These are phyloP conservation scores for Nibea coibor DNA, from an alignment of 2,113 vertebrate species.

Conservation along the genomic window DNA sequence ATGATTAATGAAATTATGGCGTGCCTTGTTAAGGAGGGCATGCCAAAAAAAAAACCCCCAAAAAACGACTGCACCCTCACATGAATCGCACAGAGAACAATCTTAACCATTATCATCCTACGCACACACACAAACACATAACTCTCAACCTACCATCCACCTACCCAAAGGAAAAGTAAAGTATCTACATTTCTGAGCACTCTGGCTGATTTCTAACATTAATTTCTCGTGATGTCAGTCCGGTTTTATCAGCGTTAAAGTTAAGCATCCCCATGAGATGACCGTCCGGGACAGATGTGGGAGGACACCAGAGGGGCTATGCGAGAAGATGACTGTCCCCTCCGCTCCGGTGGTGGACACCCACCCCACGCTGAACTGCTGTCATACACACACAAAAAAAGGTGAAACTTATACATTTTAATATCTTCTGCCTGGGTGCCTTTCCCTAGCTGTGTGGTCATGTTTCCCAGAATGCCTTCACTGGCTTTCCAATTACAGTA, in stretches of 20 bases:
- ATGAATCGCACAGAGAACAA: not conserved
- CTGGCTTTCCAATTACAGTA: conserved; percentile 69
- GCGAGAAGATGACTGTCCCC: conserved; percentile 62
- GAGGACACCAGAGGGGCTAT: conserved; percentile 66
- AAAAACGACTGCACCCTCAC: too few species aligned
- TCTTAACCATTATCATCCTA: not conserved
- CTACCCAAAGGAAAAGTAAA: conserved; percentile 46
- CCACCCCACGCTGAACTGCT: conserved; percentile 24
- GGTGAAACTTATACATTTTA: conserved; percentile 72
- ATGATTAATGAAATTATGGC: too few species aligned
- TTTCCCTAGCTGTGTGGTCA: conserved; percentile 39
- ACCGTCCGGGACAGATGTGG: conserved; percentile 56
- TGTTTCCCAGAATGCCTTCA: conserved; percentile 66
- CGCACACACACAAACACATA: conserved; percentile 3
- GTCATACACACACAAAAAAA: not conserved
- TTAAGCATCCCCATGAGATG: conserved; percentile 64
- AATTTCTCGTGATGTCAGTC: conserved; percentile 84
- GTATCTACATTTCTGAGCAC: conserved; percentile 62
- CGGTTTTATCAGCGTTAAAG: conserved; percentile 79
- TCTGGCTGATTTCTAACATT: conserved; percentile 73
- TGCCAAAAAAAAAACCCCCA: too few species aligned
- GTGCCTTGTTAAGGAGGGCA: too few species aligned
- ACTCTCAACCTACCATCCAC: conserved; percentile 30
- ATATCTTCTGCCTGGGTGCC: conserved; percentile 63
- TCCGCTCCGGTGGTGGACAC: not conserved